Evolutionary conservation across 2,888 invertebrate species (phyloP).

Genomic region (Celastrina argiolus): DNA sequence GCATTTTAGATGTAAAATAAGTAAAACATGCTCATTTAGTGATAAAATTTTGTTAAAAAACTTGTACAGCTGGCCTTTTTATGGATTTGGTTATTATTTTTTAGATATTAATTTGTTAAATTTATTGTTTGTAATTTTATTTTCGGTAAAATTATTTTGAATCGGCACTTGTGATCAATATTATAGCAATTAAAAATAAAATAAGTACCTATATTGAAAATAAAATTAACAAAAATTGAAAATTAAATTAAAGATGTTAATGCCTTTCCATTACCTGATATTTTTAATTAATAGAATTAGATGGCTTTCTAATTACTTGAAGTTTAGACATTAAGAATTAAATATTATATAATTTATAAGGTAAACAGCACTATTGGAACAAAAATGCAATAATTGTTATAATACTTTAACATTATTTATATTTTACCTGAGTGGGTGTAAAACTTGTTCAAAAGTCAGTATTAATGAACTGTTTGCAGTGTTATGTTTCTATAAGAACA

Average conservation of each 20-base stretch:
- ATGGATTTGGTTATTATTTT: not conserved
- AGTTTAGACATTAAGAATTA: not conserved
- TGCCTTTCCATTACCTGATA: not conserved
- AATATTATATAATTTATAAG: not conserved
- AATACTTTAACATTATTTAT: not conserved
- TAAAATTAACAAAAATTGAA: not conserved
- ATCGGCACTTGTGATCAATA: not conserved
- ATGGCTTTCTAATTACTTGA: not conserved
- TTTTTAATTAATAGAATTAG: not conserved
- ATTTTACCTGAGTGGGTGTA: not conserved
- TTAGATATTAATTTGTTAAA: no score
- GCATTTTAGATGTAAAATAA: not conserved
- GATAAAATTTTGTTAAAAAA: not conserved
- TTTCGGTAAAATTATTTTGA: not conserved
- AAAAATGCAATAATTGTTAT: not conserved
- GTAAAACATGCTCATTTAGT: conserved; percentile 5
- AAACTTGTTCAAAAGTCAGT: conserved; percentile 6
- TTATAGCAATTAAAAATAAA: not conserved
- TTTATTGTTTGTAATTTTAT: not conserved
- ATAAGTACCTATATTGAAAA: not conserved
- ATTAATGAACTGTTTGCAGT: not conserved
- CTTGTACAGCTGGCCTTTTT: not conserved
- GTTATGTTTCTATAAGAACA: conserved; percentile 6
- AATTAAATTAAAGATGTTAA: not conserved
- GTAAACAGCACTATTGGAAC: not conserved